These are phyloP conservation scores for Acromyrmex charruanus DNA, from an alignment of 1,140 invertebrate genomes.

Conservation along the genomic window DNA sequence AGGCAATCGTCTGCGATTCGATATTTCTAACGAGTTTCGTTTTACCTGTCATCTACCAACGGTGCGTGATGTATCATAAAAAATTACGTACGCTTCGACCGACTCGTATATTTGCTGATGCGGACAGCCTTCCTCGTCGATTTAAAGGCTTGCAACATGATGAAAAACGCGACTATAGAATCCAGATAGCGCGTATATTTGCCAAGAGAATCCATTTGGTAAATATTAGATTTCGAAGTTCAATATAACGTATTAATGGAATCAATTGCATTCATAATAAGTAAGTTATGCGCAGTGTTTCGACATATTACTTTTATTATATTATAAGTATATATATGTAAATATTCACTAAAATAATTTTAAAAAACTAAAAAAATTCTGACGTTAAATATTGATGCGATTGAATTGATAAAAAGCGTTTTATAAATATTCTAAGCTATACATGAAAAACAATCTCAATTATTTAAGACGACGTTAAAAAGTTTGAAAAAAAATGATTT, in stretches of 20 bases:
- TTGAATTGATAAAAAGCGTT: not conserved
- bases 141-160: conserved; percentile 47
- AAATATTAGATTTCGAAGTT: conserved; percentile 54
- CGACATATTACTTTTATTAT: conserved; percentile 4
- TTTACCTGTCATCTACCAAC: conserved; percentile 61
- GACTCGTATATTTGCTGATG: conserved; percentile 64
- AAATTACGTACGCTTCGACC: conserved; percentile 58
- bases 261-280: conserved; percentile 50
- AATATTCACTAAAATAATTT: conserved; percentile 1
- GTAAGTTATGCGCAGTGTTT: not conserved
- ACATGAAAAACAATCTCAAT: not conserved
- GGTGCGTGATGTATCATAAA: conserved; percentile 67
- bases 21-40: conserved; percentile 64
- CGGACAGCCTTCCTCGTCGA: conserved; percentile 29
- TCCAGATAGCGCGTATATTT: conserved; percentile 49
- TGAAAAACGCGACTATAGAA: conserved; percentile 57
- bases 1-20: conserved; percentile 43
- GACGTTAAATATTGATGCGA: not conserved
- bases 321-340: not conserved
- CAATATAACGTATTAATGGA: conserved; percentile 51
- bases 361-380: not conserved
- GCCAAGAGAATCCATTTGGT: conserved; percentile 60
- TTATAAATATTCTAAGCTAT: not conserved
- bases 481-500: not conserved
- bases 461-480: not conserved